Evolutionary conservation across 2,888 invertebrate species (phyloP), one percentile per base, ranked within the genome.

Genomic region (Isotomurus palustris): DNA sequence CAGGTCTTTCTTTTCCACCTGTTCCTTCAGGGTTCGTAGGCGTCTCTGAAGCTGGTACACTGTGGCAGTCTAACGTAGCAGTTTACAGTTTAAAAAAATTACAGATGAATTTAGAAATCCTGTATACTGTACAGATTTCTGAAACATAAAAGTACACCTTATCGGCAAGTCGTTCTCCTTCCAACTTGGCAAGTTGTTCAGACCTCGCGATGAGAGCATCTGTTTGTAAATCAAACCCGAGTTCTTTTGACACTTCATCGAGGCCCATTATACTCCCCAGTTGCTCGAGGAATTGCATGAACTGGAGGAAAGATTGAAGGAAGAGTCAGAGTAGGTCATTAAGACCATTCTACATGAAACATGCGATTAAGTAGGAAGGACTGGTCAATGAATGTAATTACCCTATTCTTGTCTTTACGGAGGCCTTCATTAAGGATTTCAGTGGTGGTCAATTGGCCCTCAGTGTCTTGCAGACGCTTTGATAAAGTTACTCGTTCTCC

Each of bases 21-120:
- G 93, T 74, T 94, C 94, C 49, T 92, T 82, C 14, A 93, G 77
- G 6, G 87, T 87, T 67, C 91, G 83, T 35, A 91, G 85, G 64
- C 92, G 82, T 60, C 92, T 81, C 76, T 94, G 93, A 36, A 94
- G 81, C 73, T 90, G 91, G 76, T 93, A 92, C 50, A 91, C 87
- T n/a, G 88, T 84, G 6, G 86, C 86, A 24, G 88, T 88, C 88
- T 89, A 29, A 28, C n/a, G 25, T 8, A 12, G 10, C 22, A 22
- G 5, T 25, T n/a, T n/a, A 12, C 8, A 17, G 38, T 3, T 38
- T 17, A 38, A 17, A 19, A 38, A 38, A 8, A 12, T 12, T 27
- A 21, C 21, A 49, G 29, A 2, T 27, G 48, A 28, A 8, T 25
- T 17, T 47, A n/a, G n/a, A n/a, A n/a, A 12, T 32, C 35, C 35